Conservation (phyloP, 2,888 invertebrate species). For the Orchesella flavescens region DNA sequence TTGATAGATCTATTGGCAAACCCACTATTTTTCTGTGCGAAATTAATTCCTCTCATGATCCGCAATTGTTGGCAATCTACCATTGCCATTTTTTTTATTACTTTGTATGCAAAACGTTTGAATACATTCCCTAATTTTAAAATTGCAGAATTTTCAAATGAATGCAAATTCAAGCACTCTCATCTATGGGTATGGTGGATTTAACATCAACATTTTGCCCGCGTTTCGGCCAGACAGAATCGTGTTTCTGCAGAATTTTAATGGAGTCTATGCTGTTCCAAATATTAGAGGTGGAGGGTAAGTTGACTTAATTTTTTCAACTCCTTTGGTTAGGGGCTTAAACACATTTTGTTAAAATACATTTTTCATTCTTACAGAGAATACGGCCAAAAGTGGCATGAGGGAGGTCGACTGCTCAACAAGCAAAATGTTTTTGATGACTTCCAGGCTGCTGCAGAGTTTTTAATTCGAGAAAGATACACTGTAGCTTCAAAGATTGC, state of each 20-base stretch:
- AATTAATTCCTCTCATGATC: too few species aligned
- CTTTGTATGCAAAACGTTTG: too few species aligned
- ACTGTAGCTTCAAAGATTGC: slow-evolving; percentile 82
- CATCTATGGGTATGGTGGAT: slow-evolving; percentile 97
- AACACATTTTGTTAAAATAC: not conserved
- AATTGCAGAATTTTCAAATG: too few species aligned
- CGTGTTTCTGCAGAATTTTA: slow-evolving; percentile 90
- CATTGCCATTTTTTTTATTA: too few species aligned
- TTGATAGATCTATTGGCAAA: too few species aligned
- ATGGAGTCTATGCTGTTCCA: slow-evolving; percentile 91
- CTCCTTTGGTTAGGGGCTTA: slow-evolving; percentile 3
- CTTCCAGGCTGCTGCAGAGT: slow-evolving; percentile 93
- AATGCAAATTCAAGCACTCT: slow-evolving; percentile 74
- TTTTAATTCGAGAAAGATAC: slow-evolving; percentile 86
- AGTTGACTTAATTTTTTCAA: too few species aligned
- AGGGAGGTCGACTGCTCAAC: slow-evolving; percentile 89
- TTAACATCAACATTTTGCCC: slow-evolving; percentile 92
- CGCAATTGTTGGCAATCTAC: too few species aligned
- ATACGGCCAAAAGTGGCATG: slow-evolving; percentile 86
- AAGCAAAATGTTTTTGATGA: slow-evolving; percentile 99
- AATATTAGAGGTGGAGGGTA: slow-evolving; percentile 94
- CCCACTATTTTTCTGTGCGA: too few species aligned
- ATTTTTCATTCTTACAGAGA: slow-evolving; percentile 75
- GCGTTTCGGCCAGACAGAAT: slow-evolving; percentile 90
- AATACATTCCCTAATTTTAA: too few species aligned